Evolutionary conservation across 1,140 invertebrate genomes (phyloP), one percentile per base, ranked within the genome.

Genomic region (Drosophila varians): DNA sequence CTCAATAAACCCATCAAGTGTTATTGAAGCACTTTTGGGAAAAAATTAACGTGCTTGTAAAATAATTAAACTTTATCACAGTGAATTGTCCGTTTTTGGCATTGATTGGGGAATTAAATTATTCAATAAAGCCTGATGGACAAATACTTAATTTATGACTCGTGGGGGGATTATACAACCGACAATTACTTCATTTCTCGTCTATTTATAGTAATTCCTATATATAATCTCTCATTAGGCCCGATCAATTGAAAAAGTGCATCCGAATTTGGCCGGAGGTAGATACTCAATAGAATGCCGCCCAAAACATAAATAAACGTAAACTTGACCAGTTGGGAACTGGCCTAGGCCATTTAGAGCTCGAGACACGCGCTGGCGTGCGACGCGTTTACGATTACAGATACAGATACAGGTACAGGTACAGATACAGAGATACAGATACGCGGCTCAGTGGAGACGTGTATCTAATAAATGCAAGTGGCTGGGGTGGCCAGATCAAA

Each of bases 231-330:
- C 34, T 53, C 60, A 73, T 56, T 79, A 60, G 55, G 64, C 66
- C 46, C 23, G 34, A 45, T 86, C 75, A 83, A 79, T 79, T 86
- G 82, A 69, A 79, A 76, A 80, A 86, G 76, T 80, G 62, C 80
- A 76, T 43, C 72, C 62, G 65, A 80, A 76, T 80, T 82, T 61
- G 78, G 77, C n/a, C 25, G 16, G 48, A 48, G 26, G 69, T 57
- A 52, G 70, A 47, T 28, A 48, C 34, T 49, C 34, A 55, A 68
- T 47, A 69, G 52, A 72, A 68, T 69, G 43, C 51, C 31, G 42
- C 34, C 61, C 28, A 25, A 40, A 40, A 8, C n/a, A 8, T 46
- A 57, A 56, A 26, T 65, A 66, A 66, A 53, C n/a, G 47, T 68
- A 68, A 68, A 66, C 64, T 68, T 66, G 60, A 64, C 60, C 60